Evolutionary conservation across 2,888 invertebrate genomes (phyloP).

Genomic region (Crepidodera aurea): DNA sequence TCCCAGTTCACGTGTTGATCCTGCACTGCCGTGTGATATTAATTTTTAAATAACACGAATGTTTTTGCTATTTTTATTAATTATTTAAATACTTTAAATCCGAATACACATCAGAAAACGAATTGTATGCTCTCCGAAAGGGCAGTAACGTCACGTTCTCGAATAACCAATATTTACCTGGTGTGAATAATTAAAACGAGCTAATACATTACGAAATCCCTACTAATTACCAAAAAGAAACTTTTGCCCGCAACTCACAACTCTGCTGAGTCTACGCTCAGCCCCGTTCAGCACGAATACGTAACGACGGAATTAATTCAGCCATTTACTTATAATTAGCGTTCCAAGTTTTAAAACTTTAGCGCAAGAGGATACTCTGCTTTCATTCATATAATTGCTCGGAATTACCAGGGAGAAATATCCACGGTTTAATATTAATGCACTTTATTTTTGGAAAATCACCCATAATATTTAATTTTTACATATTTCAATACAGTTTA

Average conservation of each 20-base stretch:
- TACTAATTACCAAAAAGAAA: slow-evolving; percentile 13
- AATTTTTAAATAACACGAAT: too few species aligned
- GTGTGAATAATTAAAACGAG: slow-evolving; percentile 11
- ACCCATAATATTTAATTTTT: too few species aligned
- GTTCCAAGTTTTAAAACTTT: slow-evolving; percentile 19
- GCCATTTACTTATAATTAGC: slow-evolving; percentile 27
- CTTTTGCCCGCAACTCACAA: slow-evolving; percentile 3
- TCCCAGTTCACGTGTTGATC: too few species aligned
- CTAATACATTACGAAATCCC: slow-evolving; percentile 12
- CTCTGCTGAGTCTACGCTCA: neutral
- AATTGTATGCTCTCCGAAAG: neutral
- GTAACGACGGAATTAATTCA: slow-evolving; percentile 12
- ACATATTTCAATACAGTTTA: too few species aligned
- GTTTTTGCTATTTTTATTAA: too few species aligned
- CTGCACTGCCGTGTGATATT: too few species aligned
- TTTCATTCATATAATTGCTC: slow-evolving; percentile 4
- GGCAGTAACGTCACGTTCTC: neutral
- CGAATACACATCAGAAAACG: too few species aligned
- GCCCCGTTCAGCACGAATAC: neutral
- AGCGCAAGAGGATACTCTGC: neutral
- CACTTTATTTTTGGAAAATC: too few species aligned
- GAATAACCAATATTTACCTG: slow-evolving; percentile 8
- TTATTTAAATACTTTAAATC: too few species aligned
- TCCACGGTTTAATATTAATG: too few species aligned
- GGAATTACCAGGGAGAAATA: neutral